A percentile compares a stretch with the other conserved stretches of the same genome.
These are phyloP conservation scores for Eupithecia tripunctaria DNA, from an alignment of 2,888 invertebrate species.

Conservation along the genomic window DNA sequence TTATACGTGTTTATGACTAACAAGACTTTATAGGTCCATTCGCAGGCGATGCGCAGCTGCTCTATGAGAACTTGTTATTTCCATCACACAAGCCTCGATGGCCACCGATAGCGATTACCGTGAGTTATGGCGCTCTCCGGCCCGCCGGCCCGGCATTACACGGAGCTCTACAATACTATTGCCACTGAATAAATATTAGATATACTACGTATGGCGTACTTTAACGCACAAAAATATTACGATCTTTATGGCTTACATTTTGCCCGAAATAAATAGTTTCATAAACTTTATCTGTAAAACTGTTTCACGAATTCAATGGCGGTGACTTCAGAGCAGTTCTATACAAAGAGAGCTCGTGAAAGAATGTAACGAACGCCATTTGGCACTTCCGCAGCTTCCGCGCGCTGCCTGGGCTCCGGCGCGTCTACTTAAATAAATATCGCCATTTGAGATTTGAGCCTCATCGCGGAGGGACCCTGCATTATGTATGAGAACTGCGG, in stretches of 20 bases:
- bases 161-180: background rate
- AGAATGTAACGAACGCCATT: conserved; percentile 16
- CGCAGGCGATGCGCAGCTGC: background rate
- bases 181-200: too few species aligned
- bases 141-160: too few species aligned
- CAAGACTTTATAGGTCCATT: background rate
- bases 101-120: background rate
- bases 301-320: background rate
- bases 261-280: conserved; percentile 1
- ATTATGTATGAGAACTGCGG: conserved; percentile 59
- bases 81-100: background rate
- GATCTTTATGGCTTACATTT: background rate
- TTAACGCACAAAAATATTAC: background rate
- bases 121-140: background rate
- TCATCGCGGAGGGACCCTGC: conserved; percentile 55
- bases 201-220: background rate
- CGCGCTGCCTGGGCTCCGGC: conserved; percentile 9
- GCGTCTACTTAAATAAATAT: conserved; percentile 64
- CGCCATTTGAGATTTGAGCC: conserved; percentile 60
- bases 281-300: background rate
- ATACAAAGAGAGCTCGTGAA: background rate
- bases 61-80: conserved; percentile 19
- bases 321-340: background rate
- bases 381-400: conserved; percentile 11
- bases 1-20: background rate